These are phyloP conservation scores for Rhinopomastus cyanomelas DNA, from an alignment of 2,113 vertebrate genomes.

Conservation along the genomic window DNA sequence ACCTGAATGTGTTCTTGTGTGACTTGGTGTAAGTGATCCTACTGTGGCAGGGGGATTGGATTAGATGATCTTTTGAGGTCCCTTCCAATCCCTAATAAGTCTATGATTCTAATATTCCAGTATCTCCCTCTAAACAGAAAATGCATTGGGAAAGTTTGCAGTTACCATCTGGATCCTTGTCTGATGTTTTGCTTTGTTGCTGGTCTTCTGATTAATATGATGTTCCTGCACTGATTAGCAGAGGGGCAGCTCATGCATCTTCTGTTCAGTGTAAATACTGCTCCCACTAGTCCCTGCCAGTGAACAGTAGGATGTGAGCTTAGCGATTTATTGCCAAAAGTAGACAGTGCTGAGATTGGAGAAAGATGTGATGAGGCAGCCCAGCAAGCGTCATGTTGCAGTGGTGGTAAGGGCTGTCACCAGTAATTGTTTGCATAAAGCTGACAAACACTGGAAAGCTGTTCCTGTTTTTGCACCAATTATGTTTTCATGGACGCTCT, in stretches of 20 bases:
- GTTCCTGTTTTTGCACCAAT: not conserved
- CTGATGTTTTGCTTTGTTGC: not conserved
- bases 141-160: not conserved
- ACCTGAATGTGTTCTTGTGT: too few relatives aligned
- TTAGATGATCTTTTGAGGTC: too few relatives aligned
- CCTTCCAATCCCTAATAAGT: too few relatives aligned
- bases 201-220: constrained; percentile 39
- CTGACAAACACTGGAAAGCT: not conserved
- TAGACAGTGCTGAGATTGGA: constrained; percentile 25
- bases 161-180: not conserved
- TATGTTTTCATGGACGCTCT: not conserved
- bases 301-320: not conserved
- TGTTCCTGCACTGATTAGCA: constrained; percentile 3
- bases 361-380: constrained; percentile 14
- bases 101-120: too few relatives aligned
- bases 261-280: constrained; percentile 12
- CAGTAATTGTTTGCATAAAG: not conserved
- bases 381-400: not conserved
- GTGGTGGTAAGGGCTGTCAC: not conserved
- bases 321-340: constrained; percentile 2
- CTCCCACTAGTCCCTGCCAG: not conserved
- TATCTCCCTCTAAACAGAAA: not conserved
- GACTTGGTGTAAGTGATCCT: too few relatives aligned
- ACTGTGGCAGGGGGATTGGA: too few relatives aligned
- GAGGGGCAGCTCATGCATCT: constrained; percentile 53